Evolutionary conservation across 2,888 invertebrate species (phyloP).

Genomic region (Notodonta ziczac): DNA sequence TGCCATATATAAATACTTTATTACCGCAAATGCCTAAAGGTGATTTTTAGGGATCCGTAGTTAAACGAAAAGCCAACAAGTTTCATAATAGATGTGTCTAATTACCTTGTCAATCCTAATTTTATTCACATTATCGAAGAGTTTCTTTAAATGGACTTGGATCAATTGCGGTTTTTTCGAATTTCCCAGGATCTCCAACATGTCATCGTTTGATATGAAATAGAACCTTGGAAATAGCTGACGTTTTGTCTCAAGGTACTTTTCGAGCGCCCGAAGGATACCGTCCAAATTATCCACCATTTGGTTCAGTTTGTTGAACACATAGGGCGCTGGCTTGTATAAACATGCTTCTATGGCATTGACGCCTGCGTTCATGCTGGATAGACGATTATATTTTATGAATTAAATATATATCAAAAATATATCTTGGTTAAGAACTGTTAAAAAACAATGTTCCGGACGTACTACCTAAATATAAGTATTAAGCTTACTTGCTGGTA

Average conservation of each 20-base stretch:
- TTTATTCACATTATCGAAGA: conserved; percentile 93
- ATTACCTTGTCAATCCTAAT: conserved; percentile 88
- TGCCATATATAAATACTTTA: no score
- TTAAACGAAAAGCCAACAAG: no score
- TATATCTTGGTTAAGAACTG: background rate
- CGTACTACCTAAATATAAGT: no score
- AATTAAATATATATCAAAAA: conserved; percentile 3
- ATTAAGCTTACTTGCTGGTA: conserved; percentile 77
- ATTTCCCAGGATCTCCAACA: conserved; percentile 94
- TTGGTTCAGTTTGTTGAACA: conserved; percentile 87
- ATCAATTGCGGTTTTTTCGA: conserved; percentile 92
- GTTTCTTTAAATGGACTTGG: conserved; percentile 94
- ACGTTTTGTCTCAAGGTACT: conserved; percentile 95
- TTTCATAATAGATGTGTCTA: background rate
- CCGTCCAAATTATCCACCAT: conserved; percentile 91
- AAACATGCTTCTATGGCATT: conserved; percentile 87
- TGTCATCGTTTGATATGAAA: conserved; percentile 87
- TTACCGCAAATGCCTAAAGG: no score
- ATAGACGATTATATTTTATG: background rate
- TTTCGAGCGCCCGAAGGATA: conserved; percentile 92
- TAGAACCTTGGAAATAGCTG: conserved; percentile 92
- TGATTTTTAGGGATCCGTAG: no score
- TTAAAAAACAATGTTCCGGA: conserved; percentile 5
- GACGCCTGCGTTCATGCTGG: conserved; percentile 78
- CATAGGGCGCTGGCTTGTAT: conserved; percentile 84